These are phyloP conservation scores for Oreochromis aureus DNA, from an alignment of 2,113 vertebrate species.

Conservation along the genomic window DNA sequence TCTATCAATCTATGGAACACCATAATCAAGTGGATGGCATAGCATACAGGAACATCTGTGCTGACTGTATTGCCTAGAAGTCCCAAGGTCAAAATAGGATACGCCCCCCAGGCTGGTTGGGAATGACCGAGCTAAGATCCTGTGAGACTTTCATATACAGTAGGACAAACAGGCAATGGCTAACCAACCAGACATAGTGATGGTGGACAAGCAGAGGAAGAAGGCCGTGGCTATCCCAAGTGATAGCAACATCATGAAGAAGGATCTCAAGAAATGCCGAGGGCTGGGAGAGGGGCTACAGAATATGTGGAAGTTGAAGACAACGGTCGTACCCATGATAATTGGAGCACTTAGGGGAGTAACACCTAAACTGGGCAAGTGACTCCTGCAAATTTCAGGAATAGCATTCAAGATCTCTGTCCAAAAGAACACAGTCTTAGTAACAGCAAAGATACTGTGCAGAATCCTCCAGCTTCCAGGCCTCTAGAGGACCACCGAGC, in stretches of 20 bases:
- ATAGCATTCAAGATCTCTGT: neutral
- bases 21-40: neutral
- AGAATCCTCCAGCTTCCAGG: neutral
- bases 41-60: neutral
- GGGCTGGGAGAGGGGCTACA: neutral
- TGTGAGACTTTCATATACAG: neutral
- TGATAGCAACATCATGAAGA: neutral
- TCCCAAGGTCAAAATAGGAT: neutral
- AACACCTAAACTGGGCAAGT: neutral
- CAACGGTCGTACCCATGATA: neutral
- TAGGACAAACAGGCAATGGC: neutral
- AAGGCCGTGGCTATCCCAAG: neutral
- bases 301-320: neutral
- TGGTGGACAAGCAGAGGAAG: neutral
- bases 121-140: neutral
- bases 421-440: neutral
- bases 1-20: neutral
- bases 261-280: neutral
- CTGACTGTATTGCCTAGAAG: neutral
- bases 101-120: neutral
- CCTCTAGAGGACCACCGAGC: neutral
- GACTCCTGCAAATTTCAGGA: neutral
- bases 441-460: neutral
- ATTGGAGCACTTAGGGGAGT: neutral
- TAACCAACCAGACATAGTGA: neutral